phyloP scores from a whole-genome alignment of 2,888 invertebrate genomes.

The Synanthedon andrenaeformis region DNA sequence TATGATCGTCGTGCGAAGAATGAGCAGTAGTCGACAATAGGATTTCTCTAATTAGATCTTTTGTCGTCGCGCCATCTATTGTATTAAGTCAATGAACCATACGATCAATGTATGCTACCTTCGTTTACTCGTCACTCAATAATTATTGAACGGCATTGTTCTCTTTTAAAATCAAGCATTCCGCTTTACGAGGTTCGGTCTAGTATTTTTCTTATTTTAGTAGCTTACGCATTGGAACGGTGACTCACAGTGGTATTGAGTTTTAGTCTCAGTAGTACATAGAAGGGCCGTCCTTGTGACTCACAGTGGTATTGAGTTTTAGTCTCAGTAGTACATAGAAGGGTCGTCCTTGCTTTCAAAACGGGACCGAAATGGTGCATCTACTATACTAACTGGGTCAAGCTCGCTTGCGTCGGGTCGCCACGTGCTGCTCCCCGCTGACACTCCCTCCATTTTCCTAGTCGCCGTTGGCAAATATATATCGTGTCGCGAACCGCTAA shows the following conservation, averaged over 20 bases:
- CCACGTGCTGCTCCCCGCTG: constrained; percentile 39
- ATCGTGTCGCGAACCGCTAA: constrained; percentile 18
- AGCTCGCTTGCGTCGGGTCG: constrained; percentile 56
- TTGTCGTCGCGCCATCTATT: constrained; percentile 14
- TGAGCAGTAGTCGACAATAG: not conserved
- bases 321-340: constrained; percentile 17
- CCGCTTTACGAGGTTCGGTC: no score
- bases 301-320: no score
- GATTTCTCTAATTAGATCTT: not conserved
- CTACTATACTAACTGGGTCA: constrained; percentile 60
- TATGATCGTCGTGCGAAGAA: not conserved
- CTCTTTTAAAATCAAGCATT: not conserved
- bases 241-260: no score
- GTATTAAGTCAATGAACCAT: constrained; percentile 28
- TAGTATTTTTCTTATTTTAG: no score
- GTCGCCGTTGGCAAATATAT: constrained; percentile 14
- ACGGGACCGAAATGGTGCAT: constrained; percentile 62
- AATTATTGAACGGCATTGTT: constrained; percentile 7
- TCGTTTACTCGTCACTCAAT: constrained; percentile 15
- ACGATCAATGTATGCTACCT: constrained; percentile 6
- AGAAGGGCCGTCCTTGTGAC: no score
- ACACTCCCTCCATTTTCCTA: constrained; percentile 8
- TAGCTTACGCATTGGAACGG: no score
- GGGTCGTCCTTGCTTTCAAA: constrained; percentile 49
- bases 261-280: no score